Evolutionary conservation across 2,113 vertebrate genomes (phyloP), one percentile per base, ranked within the genome.

Genomic region (Passer domesticus): DNA sequence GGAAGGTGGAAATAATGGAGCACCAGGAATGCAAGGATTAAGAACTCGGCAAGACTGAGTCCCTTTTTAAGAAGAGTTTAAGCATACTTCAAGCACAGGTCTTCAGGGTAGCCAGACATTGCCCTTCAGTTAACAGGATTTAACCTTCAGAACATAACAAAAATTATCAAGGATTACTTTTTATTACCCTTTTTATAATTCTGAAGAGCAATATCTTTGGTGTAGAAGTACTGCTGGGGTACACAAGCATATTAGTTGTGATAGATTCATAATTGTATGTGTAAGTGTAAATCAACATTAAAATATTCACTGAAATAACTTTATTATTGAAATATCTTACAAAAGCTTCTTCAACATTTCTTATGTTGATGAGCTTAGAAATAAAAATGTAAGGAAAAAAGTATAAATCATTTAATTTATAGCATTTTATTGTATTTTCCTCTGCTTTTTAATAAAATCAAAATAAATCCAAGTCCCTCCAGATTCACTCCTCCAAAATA

Each of bases 351-450:
- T 49, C 23, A 46, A 78, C 4, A 19, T 23, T 50, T 91, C 15
- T 7, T 74, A 10, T 20, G 12, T 2, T 81, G 83, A 10, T 3
- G 30, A 66, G 14, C 4, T 13, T 58, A 13, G 21, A 14, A 47
- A 25, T 66, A 22, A 49, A 27, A 44, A 5, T 7, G 4, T 5
- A 69, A 24, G 3, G 3, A 3, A 69, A 73, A 55, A 60, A 8
- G 10, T 41, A 27, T 11, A 1, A 16, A 9, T 52, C 0, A 41
- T 63, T 67, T 68, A 0, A n/a, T 46, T n/a, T 14, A 47, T 8
- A 52, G 1, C 1, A 46, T 53, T 77, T 87, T 9, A 46, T 19
- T 47, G 4, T 21, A 52, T 74, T 41, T 62, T 89, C 6, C 3
- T 49, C 6, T n/a, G 3, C 6, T 55, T 84, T 76, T 64, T 50